Base-by-base conservation (phyloP, 2,888 invertebrate species). In the Sarcophaga variegata region DNA sequence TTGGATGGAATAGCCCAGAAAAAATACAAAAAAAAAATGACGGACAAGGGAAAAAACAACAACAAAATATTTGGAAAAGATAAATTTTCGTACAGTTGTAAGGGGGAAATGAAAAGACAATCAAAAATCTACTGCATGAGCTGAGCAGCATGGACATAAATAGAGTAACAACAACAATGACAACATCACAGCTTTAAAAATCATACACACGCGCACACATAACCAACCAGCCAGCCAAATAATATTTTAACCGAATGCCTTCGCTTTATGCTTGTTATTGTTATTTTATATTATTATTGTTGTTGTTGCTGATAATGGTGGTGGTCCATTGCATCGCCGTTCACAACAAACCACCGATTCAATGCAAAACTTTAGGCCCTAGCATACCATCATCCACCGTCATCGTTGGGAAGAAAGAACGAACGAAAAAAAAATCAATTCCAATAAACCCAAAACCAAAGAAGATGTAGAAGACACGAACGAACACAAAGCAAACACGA, bases 251-350 rank as follows among this genome's bases (percentile, higher is more conserved):
- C 47, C 49, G 70, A 76, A 69, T 66, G 11, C 49, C 14, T 49
- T 49, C 12, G 11, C 11, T 14, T 49, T 49, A 49, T 49, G 60
- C 64, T 76, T 69, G 77, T 37, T 88, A 69, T 64, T 76, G 54
- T 20, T 80, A 54, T 59, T 84, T 37, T 37, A 37, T 78, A 77
- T 25, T 88, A 67, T 22, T 86, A 59, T 22, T 72, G 27, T 20
- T 78, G 47, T 20, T 66, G 54, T 27, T 64, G 79, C 22, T 70
- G 8, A 20, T 63, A 14, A 4, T 25, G 60, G 54, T 59, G 69
- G 47, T 85, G 81, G 81, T 87, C 81, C 81, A 88, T 88, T 86
- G 83, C 84, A 63, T 37, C 66, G 11, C 11, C 20, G 71, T 2
- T 59, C 45, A 47, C 74, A 67, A 25, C n/a, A 25, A 45, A 25